These are phyloP conservation scores for Plebejus anna DNA, from an alignment of 2,888 invertebrate species.

Conservation along the genomic window DNA sequence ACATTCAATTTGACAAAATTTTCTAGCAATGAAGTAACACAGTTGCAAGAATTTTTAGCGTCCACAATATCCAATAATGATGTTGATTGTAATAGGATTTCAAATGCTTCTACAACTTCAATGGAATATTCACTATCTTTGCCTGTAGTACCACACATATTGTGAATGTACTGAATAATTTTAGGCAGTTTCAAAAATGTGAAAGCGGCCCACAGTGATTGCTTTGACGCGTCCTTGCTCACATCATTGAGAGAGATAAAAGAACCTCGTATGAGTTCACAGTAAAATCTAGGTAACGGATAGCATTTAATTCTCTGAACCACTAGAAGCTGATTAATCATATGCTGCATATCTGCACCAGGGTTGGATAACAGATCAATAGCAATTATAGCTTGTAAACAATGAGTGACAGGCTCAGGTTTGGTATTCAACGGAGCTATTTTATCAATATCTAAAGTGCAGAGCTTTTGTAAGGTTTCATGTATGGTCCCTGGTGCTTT, in stretches of 20 bases:
- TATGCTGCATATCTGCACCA: constrained; percentile 88
- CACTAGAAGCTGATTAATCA: constrained; percentile 90
- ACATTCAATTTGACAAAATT: constrained; percentile 90
- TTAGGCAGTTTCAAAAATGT: constrained; percentile 94
- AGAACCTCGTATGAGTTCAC: constrained; percentile 93
- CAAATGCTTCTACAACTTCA: constrained; percentile 90
- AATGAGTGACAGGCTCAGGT: constrained; percentile 84
- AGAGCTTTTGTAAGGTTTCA: constrained; percentile 81
- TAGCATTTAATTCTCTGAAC: constrained; percentile 92
- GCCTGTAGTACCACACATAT: constrained; percentile 74
- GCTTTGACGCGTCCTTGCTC: constrained; percentile 87
- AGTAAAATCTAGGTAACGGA: constrained; percentile 88
- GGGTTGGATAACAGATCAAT: constrained; percentile 92
- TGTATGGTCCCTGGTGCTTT: constrained; percentile 80
- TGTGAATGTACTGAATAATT: constrained; percentile 85
- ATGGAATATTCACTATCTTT: constrained; percentile 84
- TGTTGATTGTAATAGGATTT: constrained; percentile 90
- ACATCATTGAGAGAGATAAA: constrained; percentile 94
- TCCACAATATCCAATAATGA: constrained; percentile 94
- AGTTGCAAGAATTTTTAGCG: constrained; percentile 92
- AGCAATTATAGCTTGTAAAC: constrained; percentile 89
- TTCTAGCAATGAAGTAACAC: constrained; percentile 89
- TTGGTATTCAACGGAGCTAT: constrained; percentile 76
- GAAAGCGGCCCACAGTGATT: constrained; percentile 96
- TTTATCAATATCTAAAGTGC: constrained; percentile 82